Conservation (phyloP, 2,888 invertebrate species). For the Hipparchia sbordonii region DNA sequence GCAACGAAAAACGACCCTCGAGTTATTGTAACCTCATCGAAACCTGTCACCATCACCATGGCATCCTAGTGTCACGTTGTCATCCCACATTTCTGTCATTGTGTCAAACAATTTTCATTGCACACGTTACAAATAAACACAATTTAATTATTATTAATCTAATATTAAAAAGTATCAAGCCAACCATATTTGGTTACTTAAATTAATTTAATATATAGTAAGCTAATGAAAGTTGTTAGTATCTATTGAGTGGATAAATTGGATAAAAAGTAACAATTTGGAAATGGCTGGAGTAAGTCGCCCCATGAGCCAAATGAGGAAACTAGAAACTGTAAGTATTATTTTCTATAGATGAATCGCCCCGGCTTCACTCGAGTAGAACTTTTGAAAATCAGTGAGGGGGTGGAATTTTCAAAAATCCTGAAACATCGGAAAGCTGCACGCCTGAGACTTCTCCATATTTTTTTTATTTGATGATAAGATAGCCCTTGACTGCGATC, state of each 20-base stretch:
- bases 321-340: constrained; percentile 65
- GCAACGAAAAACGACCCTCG: constrained; percentile 48
- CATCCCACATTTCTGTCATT: background rate
- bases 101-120: background rate
- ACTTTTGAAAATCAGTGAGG: too few species aligned
- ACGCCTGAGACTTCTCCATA: too few species aligned
- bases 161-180: background rate
- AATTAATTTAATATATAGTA: background rate
- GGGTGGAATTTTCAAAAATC: too few species aligned
- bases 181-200: background rate
- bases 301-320: constrained; percentile 72
- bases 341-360: too few species aligned
- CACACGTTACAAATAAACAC: background rate
- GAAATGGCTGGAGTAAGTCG: constrained; percentile 59
- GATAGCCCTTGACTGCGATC: too few species aligned
- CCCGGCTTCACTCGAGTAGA: too few species aligned
- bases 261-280: background rate
- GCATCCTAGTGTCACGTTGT: background rate
- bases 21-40: background rate
- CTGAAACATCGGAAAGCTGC: background rate
- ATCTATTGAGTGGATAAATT: background rate
- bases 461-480: too few species aligned
- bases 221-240: background rate
- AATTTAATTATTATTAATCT: constrained; percentile 1
- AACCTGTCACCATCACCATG: background rate